These are phyloP conservation scores for Platynereis dumerilii DNA, from an alignment of 2,888 invertebrate genomes.

Conservation along the genomic window DNA sequence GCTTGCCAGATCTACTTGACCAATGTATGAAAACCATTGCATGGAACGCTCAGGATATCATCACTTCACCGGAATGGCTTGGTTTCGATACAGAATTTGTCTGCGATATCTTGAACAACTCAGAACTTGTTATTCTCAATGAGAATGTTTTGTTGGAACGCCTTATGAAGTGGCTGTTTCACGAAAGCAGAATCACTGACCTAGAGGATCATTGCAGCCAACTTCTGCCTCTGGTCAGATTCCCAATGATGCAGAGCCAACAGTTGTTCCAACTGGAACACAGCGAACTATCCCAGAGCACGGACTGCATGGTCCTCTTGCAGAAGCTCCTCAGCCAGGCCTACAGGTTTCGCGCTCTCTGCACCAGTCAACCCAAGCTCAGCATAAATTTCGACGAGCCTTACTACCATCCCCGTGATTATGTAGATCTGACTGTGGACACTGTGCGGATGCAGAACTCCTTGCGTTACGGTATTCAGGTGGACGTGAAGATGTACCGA, in stretches of 20 bases:
- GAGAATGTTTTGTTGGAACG: constrained; percentile 53
- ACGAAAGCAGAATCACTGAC: constrained; percentile 41
- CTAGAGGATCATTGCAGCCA: constrained; percentile 40
- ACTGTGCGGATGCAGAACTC: constrained; percentile 62
- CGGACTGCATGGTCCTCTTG: constrained; percentile 42
- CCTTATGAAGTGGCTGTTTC: constrained; percentile 54
- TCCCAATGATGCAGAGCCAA: constrained; percentile 60
- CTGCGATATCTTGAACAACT: constrained; percentile 54
- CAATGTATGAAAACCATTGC: constrained; percentile 61
- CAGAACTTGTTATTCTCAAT: constrained; percentile 55
- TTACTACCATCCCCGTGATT: constrained; percentile 60
- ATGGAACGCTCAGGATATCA: constrained; percentile 59
- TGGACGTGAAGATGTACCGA: constrained; percentile 59
- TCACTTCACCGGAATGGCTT: constrained; percentile 57
- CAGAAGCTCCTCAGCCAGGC: constrained; percentile 55
- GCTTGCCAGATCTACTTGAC: constrained; percentile 50
- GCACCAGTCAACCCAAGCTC: constrained; percentile 51
- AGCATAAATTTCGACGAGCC: constrained; percentile 49
- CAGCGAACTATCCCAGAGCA: constrained; percentile 40
- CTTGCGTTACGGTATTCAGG: constrained; percentile 60
- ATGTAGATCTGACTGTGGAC: constrained; percentile 57
- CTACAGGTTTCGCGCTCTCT: constrained; percentile 61
- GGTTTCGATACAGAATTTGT: constrained; percentile 61
- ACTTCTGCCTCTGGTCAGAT: constrained; percentile 58
- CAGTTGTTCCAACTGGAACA: constrained; percentile 54